Percentiles rank a stretch among this genome's conserved stretches.
Evolutionary conservation across 2,888 invertebrate species (phyloP).

Genomic region (Platycheirus rosarum): DNA sequence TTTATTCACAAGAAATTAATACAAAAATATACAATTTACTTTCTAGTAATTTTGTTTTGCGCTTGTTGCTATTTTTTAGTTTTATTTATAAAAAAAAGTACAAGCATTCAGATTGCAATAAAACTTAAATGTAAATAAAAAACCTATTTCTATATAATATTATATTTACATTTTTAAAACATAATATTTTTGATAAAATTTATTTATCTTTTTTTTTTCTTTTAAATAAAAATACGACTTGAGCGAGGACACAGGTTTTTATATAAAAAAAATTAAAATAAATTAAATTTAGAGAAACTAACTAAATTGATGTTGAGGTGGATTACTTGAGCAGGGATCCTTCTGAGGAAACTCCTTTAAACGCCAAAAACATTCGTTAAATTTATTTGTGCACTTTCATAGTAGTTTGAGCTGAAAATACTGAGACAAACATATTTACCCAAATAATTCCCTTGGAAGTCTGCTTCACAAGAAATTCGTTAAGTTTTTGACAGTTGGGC

Average conservation of each 20-base stretch:
- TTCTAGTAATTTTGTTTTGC: slow-evolving; percentile 33
- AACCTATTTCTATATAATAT: slow-evolving; percentile 55
- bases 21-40: slow-evolving; percentile 70
- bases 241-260: slow-evolving; percentile 69
- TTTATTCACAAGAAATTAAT: slow-evolving; percentile 67
- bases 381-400: background rate
- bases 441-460: background rate
- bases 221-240: slow-evolving; percentile 58
- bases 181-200: slow-evolving; percentile 58
- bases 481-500: background rate
- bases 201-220: slow-evolving; percentile 67
- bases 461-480: background rate
- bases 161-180: slow-evolving; percentile 67
- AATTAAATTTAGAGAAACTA: slow-evolving; percentile 48
- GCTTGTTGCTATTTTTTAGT: slow-evolving; percentile 22
- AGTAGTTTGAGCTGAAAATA: slow-evolving; percentile 1
- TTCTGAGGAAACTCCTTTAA: background rate
- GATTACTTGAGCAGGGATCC: slow-evolving; percentile 54
- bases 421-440: slow-evolving; percentile 1
- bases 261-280: slow-evolving; percentile 37
- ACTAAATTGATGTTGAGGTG: slow-evolving; percentile 38
- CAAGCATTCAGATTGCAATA: slow-evolving; percentile 55
- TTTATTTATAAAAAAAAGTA: slow-evolving; percentile 46
- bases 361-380: background rate
- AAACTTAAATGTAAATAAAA: slow-evolving; percentile 62